phyloP scores from a whole-genome alignment of 1,140 invertebrate genomes.

The Campoletis sonorensis region DNA sequence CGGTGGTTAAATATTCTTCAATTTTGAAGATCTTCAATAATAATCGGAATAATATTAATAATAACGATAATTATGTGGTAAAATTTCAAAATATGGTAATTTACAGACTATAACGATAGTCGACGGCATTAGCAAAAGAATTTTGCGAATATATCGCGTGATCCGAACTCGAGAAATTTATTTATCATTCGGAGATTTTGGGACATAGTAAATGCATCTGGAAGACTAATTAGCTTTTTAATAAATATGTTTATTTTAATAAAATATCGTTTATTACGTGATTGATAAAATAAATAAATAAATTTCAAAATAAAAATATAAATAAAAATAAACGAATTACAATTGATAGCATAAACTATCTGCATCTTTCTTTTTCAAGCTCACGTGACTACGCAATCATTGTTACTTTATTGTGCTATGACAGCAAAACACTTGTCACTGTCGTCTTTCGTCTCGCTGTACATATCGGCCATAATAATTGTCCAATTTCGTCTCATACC shows the following conservation, averaged over 20 bases:
- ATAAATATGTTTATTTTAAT: neutral
- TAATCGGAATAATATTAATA: too few species aligned
- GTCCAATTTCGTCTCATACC: conserved; percentile 1
- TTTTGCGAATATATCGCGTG: neutral
- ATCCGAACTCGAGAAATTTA: neutral
- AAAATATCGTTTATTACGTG: conserved; percentile 6
- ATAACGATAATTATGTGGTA: too few species aligned
- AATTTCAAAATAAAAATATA: neutral
- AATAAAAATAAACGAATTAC: too few species aligned
- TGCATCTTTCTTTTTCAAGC: neutral
- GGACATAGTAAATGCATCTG: neutral
- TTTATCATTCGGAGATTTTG: neutral
- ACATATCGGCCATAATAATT: conserved; percentile 12
- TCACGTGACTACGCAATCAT: neutral
- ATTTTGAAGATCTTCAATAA: too few species aligned
- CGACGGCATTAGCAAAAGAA: neutral
- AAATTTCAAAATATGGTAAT: too few species aligned
- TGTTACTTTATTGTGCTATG: neutral
- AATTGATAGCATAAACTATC: neutral
- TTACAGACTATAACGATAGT: too few species aligned
- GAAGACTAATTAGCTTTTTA: neutral
- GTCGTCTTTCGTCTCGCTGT: neutral
- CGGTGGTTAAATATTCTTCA: too few species aligned
- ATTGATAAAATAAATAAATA: neutral
- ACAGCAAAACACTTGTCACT: conserved; percentile 17